These are phyloP conservation scores for Ennomos erosarius DNA, from an alignment of 2,888 invertebrate genomes.

Conservation along the genomic window DNA sequence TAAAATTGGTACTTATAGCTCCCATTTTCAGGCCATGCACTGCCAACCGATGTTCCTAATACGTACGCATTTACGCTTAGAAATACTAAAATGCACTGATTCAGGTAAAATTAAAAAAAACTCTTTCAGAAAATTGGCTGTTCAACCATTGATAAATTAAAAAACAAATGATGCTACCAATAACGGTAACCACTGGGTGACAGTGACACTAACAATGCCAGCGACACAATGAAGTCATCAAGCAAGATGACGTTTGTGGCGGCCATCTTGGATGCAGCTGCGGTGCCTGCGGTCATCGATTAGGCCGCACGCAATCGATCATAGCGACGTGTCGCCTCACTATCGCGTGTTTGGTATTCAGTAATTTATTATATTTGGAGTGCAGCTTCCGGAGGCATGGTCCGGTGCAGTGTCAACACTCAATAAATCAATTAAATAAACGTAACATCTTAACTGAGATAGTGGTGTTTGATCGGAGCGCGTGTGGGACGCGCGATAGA, in stretches of 20 bases:
- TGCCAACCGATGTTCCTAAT: no score
- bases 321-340: constrained; percentile 54
- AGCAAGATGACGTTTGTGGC: constrained; percentile 49
- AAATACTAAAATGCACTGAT: no score
- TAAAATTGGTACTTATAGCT: no score
- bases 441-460: constrained; percentile 65
- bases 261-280: constrained; percentile 66
- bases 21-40: no score
- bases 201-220: constrained; percentile 34
- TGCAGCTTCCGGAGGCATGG: constrained; percentile 67
- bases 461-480: constrained; percentile 44
- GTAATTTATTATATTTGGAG: constrained; percentile 78
- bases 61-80: no score
- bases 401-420: constrained; percentile 68
- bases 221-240: constrained; percentile 65
- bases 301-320: constrained; percentile 64
- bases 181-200: constrained; percentile 15
- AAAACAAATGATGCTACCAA: constrained; percentile 4
- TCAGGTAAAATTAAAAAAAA: no score
- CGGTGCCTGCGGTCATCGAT: constrained; percentile 57
- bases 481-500: constrained; percentile 35
- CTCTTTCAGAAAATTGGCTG: background rate
- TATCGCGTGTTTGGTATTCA: constrained; percentile 60
- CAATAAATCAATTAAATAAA: constrained; percentile 80
- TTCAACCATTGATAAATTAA: background rate